Evolutionary conservation across 2,797 vertebrate genomes (phyloP).

Genomic region (Enteromius thamalakanensis): DNA sequence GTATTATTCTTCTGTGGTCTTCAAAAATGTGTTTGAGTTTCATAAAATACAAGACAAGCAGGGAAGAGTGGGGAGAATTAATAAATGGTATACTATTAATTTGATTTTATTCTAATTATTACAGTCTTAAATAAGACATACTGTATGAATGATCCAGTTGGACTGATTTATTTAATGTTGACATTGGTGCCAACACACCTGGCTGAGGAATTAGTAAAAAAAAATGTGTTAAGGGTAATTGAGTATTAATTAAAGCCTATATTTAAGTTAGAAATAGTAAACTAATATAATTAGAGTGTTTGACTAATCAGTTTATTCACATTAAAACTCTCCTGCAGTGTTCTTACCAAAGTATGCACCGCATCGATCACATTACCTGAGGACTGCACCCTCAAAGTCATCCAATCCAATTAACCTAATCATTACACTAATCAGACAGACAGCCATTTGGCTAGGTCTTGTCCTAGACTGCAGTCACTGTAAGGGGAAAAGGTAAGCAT

Average conservation of each 20-base stretch:
- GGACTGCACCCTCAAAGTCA: conserved; percentile 26
- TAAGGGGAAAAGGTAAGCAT: background rate
- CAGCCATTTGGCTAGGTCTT: conserved; percentile 13
- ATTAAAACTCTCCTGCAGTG: background rate
- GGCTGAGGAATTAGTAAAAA: background rate
- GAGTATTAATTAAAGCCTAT: background rate
- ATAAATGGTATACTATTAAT: background rate
- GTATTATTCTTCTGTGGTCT: background rate
- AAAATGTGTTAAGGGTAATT: background rate
- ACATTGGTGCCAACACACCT: background rate
- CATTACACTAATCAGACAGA: conserved; percentile 22
- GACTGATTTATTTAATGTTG: background rate
- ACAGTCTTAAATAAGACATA: conserved; percentile 38
- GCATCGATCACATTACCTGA: conserved; percentile 41
- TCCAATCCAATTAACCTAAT: conserved; percentile 20
- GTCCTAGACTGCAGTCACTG: conserved; percentile 1
- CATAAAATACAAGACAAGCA: conserved; percentile 21
- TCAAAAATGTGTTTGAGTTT: background rate
- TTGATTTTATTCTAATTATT: conserved; percentile 28
- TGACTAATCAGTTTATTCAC: conserved; percentile 4
- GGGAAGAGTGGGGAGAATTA: conserved; percentile 9
- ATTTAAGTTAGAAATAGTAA: background rate
- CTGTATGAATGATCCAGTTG: conserved; percentile 4
- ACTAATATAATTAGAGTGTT: background rate
- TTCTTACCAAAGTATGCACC: conserved; percentile 14